These are phyloP conservation scores for Hydraecia micacea DNA, from an alignment of 2,888 invertebrate species.

Conservation along the genomic window DNA sequence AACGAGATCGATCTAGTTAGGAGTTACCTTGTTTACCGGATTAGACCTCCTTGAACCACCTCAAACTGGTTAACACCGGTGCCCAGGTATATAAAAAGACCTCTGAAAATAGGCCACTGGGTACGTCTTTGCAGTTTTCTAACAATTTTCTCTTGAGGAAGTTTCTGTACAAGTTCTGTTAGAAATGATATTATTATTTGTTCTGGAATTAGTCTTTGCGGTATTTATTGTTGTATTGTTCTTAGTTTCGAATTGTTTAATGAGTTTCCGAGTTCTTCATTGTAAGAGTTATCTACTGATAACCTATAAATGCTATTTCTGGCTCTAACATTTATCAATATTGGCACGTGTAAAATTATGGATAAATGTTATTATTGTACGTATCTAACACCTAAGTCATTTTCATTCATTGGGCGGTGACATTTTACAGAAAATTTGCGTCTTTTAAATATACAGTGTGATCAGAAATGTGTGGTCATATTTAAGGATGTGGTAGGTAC, in stretches of 20 bases:
- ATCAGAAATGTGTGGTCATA: neutral
- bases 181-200: conserved; percentile 46
- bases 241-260: conserved; percentile 43
- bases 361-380: neutral
- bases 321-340: conserved; percentile 13
- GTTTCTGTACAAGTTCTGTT: conserved; percentile 23
- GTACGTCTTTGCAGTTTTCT: conserved; percentile 23
- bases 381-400: neutral
- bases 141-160: conserved; percentile 32
- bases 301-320: conserved; percentile 30
- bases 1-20: conserved; percentile 80
- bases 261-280: conserved; percentile 24
- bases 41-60: conserved; percentile 64
- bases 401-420: neutral
- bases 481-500: too few species aligned
- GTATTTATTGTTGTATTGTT: conserved; percentile 34
- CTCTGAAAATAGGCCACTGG: conserved; percentile 13
- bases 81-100: conserved; percentile 50
- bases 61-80: conserved; percentile 58
- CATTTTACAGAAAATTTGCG: neutral
- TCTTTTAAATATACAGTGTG: neutral
- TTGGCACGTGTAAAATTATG: conserved; percentile 5
- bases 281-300: conserved; percentile 31
- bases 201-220: conserved; percentile 41
- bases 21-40: conserved; percentile 79